phyloP scores from a whole-genome alignment of 2,113 vertebrate species.

The Ellobius talpinus region DNA sequence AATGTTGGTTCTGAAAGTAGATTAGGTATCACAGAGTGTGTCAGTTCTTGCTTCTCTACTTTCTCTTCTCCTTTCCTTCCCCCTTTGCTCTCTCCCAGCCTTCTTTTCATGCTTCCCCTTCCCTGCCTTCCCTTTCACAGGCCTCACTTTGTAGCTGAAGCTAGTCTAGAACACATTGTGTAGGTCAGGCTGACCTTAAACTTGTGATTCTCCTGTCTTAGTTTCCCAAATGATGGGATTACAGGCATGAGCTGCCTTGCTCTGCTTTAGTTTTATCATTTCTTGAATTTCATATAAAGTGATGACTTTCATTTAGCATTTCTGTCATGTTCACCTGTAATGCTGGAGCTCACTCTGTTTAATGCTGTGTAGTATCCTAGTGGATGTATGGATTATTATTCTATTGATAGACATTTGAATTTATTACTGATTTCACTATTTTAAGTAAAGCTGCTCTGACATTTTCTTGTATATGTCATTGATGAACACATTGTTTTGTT shows the following conservation, averaged over 20 bases:
- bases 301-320: background rate
- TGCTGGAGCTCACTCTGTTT: background rate
- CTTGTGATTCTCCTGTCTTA: background rate
- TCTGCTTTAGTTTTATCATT: background rate
- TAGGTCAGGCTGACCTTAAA: background rate
- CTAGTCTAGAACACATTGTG: background rate
- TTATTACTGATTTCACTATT: background rate
- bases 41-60: background rate
- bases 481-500: background rate
- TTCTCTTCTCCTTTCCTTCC: background rate
- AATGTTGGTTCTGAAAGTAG: background rate
- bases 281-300: background rate
- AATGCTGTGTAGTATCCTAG: background rate
- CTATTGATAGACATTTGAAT: background rate
- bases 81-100: background rate
- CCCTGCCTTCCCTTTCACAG: background rate
- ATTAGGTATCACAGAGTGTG: background rate
- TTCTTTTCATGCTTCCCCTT: background rate
- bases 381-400: background rate
- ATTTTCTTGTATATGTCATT: background rate
- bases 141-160: background rate
- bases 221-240: background rate
- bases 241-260: background rate
- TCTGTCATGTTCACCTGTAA: background rate
- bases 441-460: background rate